Percentiles rank a stretch among this genome's conserved stretches.
Evolutionary conservation across 2,888 invertebrate genomes (phyloP).

Genomic region (Mystacides longicornis): DNA sequence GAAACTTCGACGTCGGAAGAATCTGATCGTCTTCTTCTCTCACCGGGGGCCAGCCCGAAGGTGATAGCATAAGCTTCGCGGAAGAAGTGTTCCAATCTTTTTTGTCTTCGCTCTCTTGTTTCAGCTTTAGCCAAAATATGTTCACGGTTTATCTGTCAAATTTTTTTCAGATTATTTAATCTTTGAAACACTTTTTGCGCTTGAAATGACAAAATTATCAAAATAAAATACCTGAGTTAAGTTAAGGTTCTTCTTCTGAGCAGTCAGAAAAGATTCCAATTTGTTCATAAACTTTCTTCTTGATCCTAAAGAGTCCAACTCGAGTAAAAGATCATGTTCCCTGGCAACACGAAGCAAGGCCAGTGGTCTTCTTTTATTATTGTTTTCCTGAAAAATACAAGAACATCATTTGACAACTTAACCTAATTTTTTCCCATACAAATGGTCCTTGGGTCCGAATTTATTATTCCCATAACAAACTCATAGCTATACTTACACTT

Average conservation of each 20-base stretch:
- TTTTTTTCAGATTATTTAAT: neutral
- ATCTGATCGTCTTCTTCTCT: conserved; percentile 66
- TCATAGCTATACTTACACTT: too few relatives aligned
- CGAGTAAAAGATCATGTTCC: conserved; percentile 89
- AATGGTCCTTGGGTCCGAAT: neutral
- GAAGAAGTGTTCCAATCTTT: conserved; percentile 90
- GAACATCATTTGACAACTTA: neutral
- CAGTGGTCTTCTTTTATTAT: conserved; percentile 70
- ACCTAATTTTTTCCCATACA: neutral
- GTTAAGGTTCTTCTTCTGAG: conserved; percentile 76
- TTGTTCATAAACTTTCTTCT: conserved; percentile 82
- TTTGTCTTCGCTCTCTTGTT: conserved; percentile 87
- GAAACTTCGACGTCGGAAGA: conserved; percentile 75
- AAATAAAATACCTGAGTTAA: conserved; percentile 52
- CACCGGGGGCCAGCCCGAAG: conserved; percentile 82
- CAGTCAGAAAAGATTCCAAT: conserved; percentile 73
- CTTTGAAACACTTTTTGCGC: neutral
- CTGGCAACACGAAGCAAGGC: conserved; percentile 74
- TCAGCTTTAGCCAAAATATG: conserved; percentile 87
- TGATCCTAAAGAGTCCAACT: conserved; percentile 74
- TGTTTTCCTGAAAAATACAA: conserved; percentile 45
- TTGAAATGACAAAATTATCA: neutral
- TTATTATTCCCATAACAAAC: too few relatives aligned
- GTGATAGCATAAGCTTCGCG: conserved; percentile 92
- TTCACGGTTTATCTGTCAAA: conserved; percentile 62